Base-by-base conservation (phyloP, 2,113 vertebrate species). In the Tupaia chinensis region DNA sequence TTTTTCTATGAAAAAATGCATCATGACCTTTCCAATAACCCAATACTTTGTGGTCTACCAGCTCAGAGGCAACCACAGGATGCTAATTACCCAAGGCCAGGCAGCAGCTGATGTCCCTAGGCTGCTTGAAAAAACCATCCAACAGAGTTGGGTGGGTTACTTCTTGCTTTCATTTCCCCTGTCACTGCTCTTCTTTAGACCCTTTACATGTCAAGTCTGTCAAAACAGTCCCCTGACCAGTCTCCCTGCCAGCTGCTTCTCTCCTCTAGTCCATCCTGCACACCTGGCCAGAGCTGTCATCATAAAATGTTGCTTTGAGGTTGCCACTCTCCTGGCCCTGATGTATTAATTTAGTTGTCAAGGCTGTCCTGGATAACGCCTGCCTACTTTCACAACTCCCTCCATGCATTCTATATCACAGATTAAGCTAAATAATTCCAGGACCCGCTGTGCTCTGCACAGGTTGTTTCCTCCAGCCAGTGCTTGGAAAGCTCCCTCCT, bases 161-260 rank as follows among this genome's bases (percentile, higher is more conserved):
- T 95, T 96, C 73, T 96, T 96, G 61, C 68, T 93, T 88, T 87
- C 66, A 78, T 96, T 84, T 96, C 44, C 60, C 61, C 34, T 61
- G 44, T 80, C 86, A 74, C 79, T 87, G 61, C 29, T 94, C 79
- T 93, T 77, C 78, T 94, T 93, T 95, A 86, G 82, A 95, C 13
- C 70, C 61, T 83, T 82, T 94, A 63, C 19, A 58, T 82, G 54
- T 95, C 56, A 89, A 93, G 17, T 84, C 61, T 97, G 94, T 97
- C 89, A 96, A 93, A 97, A 96, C 61, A 95, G 76, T 76, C 86
- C 76, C 76, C 91, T 84, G 78, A 74, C 82, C 86, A 61, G 95
- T 79, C 66, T 94, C 54, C 65, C 78, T 79, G 81, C 78, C 93
- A 88, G 74, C 74, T 87, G 91, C 74, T 86, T 95, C 86, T 89